Base-by-base conservation (phyloP, 1,140 invertebrate species). In the Chionoecetes opilio region DNA sequence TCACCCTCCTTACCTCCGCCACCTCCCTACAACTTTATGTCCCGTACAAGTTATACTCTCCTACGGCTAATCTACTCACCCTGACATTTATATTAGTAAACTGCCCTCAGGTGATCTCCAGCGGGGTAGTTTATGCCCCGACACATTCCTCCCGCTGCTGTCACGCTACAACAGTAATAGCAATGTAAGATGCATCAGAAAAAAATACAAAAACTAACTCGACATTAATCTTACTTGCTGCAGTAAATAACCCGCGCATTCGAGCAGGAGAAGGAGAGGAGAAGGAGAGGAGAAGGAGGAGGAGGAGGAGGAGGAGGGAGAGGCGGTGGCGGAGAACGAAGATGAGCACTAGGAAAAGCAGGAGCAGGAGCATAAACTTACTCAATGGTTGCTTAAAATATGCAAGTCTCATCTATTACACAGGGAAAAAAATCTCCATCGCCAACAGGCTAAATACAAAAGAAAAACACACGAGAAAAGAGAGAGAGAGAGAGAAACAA, bases 21-120 rank as follows among this genome's bases (percentile, higher is more conserved):
- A 26, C 63, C 63, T n/a, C 63, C 63, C n/a, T 75, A 75, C 63
- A 75, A n/a, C 63, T 75, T 75, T 75, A 75, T 75, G 63, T 75
- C 1, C 26, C 21, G 63, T 11, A 75, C 21, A 17, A 75, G 63
- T 75, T 75, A 3, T 75, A 75, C 21, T 75, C n/a, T 75, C 11
- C 21, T 26, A 75, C 63, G 21, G 63, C 0, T 75, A 75, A 75
- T 75, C 46, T 75, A 26, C 63, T 75, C 63, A 17, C 21, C 63
- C n/a, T 75, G 63, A 75, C 63, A 75, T 75, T 75, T 75, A 75
- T 75, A 75, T 75, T 75, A n/a, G 63, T 8, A 75, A 17, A 0
- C 21, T n/a, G 63, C 63, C 63, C 63, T 75, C 63, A 26, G 63
- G 63, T 75, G 63, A 75, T 26, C 63, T n/a, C 63, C 63, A 21